Evolutionary conservation across 2,113 vertebrate species (phyloP).

Genomic region (Boulengeromyrus knoepffleri): DNA sequence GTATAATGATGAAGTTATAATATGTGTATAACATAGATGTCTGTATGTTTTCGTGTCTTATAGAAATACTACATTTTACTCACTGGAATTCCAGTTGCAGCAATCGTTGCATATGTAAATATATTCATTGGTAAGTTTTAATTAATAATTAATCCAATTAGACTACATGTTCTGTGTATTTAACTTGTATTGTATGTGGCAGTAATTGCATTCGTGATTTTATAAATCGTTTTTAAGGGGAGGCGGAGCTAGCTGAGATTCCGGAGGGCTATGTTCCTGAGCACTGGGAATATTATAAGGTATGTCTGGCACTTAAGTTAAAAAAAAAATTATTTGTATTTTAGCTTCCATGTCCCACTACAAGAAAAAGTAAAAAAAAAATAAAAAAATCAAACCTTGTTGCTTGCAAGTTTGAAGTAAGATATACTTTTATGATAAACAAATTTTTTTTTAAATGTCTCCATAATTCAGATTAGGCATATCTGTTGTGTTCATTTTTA

Average conservation of each 20-base stretch:
- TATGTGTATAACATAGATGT: not conserved
- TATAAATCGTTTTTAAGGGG: slow-evolving; percentile 45
- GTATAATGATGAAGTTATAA: not conserved
- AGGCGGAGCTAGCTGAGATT: slow-evolving; percentile 71
- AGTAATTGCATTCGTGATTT: not conserved
- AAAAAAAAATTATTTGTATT: not conserved
- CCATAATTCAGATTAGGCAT: not conserved
- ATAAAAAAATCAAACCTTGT: not conserved
- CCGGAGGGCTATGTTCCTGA: slow-evolving; percentile 70
- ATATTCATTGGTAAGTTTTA: slow-evolving; percentile 11
- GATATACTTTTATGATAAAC: not conserved
- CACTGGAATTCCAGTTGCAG: slow-evolving; percentile 14
- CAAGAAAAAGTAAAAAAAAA: not conserved
- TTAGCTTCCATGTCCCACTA: not conserved
- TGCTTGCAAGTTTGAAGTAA: not conserved
- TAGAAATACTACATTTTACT: slow-evolving; percentile 18
- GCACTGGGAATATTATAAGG: slow-evolving; percentile 70
- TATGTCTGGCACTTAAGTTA: slow-evolving; percentile 21
- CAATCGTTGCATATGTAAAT: slow-evolving; percentile 1
- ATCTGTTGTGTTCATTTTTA: not conserved
- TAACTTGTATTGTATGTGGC: not conserved
- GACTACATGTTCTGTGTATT: not conserved
- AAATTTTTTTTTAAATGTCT: not conserved
- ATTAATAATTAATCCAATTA: not conserved
- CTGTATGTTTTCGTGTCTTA: not conserved